Base-by-base conservation (phyloP, 2,888 invertebrate genomes). In the Eremobia ochroleuca region DNA sequence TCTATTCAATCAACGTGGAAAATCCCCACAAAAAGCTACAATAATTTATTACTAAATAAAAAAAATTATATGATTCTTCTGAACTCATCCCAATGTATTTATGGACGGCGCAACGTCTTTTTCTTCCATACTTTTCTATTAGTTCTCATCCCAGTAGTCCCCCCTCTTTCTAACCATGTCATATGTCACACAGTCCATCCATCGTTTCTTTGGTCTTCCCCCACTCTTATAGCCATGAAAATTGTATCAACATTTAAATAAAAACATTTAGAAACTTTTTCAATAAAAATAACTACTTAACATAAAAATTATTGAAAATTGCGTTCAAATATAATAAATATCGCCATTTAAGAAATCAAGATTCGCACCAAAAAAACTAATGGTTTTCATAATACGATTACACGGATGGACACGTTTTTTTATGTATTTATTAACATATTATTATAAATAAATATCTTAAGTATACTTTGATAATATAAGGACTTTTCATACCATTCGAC, bases 391-490 rank as follows among this genome's bases (percentile, higher is more conserved):
- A 83, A 79, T 79, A 68, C 43, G 64, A 83, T 83, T 83, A 87
- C 70, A 73, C 34, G 34, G 64, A 58, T 13, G 11, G 61, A 87
- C 87, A 87, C 34, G 70, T 71, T 83, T 86, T 76, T 82, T 85
- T 68, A 28, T 64, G 25, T 77, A 49, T 55, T n/a, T 65, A 83
- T 83, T 83, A 71, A 73, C 80, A 87, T 83, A 49, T 49, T 49
- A 73, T 55, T 34, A 52, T 37, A 58, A 40, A 46, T 15, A 49
- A 49, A 40, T 40, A 67, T 28, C 4, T 31, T 59, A 37, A 68
- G 34, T 37, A 52, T 62, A 49, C 5, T 52, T 43, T 43, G n/a
- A 31, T 55, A 40, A 58, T 8, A 21, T 81, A 69, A 81, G 55
- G 86, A 43, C 18, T 1, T 68, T 69, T 3, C 76, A 69, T 2